A percentile compares a stretch with the other conserved stretches of the same genome.
These are phyloP conservation scores for Danaus plexippus DNA, from an alignment of 1,140 invertebrate genomes.

Conservation along the genomic window DNA sequence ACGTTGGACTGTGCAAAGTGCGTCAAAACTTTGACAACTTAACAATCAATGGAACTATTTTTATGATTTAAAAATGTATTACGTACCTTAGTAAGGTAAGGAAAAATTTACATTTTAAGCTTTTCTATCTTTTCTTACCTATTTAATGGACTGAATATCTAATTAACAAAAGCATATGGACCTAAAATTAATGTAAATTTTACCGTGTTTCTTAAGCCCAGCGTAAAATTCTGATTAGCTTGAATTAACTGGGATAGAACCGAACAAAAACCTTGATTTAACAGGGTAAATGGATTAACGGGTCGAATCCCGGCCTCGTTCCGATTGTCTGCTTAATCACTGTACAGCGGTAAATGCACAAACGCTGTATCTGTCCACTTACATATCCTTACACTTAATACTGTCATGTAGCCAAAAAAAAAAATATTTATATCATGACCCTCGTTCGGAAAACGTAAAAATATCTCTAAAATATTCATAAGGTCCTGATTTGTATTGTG, in stretches of 20 bases:
- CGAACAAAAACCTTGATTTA: slow-evolving; percentile 8
- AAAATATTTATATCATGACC: slow-evolving; percentile 22
- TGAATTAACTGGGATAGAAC: slow-evolving; percentile 5
- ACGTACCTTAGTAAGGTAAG: too few relatives aligned
- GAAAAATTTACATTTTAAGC: too few relatives aligned
- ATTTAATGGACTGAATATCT: too few relatives aligned
- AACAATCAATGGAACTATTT: too few relatives aligned
- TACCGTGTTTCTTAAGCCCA: too few relatives aligned
- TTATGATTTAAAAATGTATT: too few relatives aligned
- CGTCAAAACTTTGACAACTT: too few relatives aligned
- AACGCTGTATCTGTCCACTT: slow-evolving; percentile 7
- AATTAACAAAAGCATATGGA: too few relatives aligned
- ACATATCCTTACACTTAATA: slow-evolving; percentile 1
- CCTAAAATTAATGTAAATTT: too few relatives aligned
- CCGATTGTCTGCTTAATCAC: slow-evolving; percentile 11
- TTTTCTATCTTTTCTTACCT: too few relatives aligned
- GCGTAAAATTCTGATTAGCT: not conserved
- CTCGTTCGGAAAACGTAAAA: slow-evolving; percentile 10
- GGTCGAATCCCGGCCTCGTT: slow-evolving; percentile 1
- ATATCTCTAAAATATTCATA: slow-evolving; percentile 25
- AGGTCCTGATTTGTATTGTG: too few relatives aligned
- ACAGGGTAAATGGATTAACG: slow-evolving; percentile 1
- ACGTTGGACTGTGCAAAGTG: too few relatives aligned
- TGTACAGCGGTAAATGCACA: slow-evolving; percentile 8
- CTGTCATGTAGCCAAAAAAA: slow-evolving; percentile 1